Evolutionary conservation across 2,888 invertebrate species (phyloP).

Genomic region (Galeopsomyia nigrocyanea): DNA sequence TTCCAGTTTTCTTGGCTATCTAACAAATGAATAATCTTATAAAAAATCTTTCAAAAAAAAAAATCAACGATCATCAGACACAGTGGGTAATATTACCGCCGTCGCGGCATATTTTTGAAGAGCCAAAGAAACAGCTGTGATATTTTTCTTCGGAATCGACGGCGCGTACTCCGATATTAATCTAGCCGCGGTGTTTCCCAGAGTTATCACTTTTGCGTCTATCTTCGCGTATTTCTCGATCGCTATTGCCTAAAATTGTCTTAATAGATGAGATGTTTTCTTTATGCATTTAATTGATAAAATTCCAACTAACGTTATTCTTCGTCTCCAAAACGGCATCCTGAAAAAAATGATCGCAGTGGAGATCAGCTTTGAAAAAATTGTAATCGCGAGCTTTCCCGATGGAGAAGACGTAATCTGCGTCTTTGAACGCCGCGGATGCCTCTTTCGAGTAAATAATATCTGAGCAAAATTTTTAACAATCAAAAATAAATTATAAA

Average conservation of each 20-base stretch:
- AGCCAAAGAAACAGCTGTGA: slow-evolving; percentile 47
- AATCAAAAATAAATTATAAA: no score
- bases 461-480: slow-evolving; percentile 30
- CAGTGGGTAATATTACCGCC: slow-evolving; percentile 30
- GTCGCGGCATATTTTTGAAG: slow-evolving; percentile 43
- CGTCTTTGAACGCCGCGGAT: slow-evolving; percentile 49
- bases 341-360: slow-evolving; percentile 48
- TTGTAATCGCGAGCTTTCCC: slow-evolving; percentile 51
- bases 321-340: slow-evolving; percentile 39
- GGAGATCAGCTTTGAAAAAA: slow-evolving; percentile 41
- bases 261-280: neutral
- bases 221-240: slow-evolving; percentile 51
- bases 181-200: slow-evolving; percentile 48
- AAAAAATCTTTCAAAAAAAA: neutral
- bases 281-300: neutral
- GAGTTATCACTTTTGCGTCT: slow-evolving; percentile 47
- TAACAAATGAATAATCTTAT: slow-evolving; percentile 19
- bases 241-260: slow-evolving; percentile 44
- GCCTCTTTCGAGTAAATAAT: slow-evolving; percentile 43
- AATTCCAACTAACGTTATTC: slow-evolving; percentile 11
- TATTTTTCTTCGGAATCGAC: slow-evolving; percentile 49
- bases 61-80: neutral
- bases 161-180: slow-evolving; percentile 48
- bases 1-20: slow-evolving; percentile 46
- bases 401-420: slow-evolving; percentile 50